These are phyloP conservation scores for Mythimna pallens DNA, from an alignment of 2,888 invertebrate species.

Conservation along the genomic window DNA sequence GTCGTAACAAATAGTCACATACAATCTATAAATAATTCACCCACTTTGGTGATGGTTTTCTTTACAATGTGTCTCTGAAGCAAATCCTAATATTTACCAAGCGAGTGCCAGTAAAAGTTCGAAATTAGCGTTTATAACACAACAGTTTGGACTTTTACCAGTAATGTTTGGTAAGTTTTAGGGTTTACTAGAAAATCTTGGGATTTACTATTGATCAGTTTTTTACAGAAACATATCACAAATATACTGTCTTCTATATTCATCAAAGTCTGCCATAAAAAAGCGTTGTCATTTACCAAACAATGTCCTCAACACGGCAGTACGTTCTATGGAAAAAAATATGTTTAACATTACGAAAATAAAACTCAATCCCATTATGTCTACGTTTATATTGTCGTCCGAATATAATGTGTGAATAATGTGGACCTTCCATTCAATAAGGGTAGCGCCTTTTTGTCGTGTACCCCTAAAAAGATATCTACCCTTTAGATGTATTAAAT, in stretches of 20 bases:
- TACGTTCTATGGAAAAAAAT: constrained; percentile 47
- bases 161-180: no score
- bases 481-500: constrained; percentile 86
- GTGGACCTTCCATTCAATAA: constrained; percentile 82
- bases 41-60: no score
- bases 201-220: no score
- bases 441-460: constrained; percentile 80
- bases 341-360: constrained; percentile 60
- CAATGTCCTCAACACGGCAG: constrained; percentile 32
- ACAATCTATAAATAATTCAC: no score
- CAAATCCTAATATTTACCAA: no score
- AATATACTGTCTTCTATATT: constrained; percentile 13
- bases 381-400: constrained; percentile 77
- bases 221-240: background rate
- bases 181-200: no score
- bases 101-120: no score
- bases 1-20: no score
- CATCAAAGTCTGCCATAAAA: constrained; percentile 26
- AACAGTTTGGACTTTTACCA: no score
- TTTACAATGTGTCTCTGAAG: no score
- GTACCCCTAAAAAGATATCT: constrained; percentile 82
- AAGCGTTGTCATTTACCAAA: constrained; percentile 33
- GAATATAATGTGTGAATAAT: constrained; percentile 82
- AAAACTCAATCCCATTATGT: constrained; percentile 69
- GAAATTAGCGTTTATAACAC: no score